phyloP scores from a whole-genome alignment of 2,113 vertebrate genomes.

The Lamprologus tigripictilis region DNA sequence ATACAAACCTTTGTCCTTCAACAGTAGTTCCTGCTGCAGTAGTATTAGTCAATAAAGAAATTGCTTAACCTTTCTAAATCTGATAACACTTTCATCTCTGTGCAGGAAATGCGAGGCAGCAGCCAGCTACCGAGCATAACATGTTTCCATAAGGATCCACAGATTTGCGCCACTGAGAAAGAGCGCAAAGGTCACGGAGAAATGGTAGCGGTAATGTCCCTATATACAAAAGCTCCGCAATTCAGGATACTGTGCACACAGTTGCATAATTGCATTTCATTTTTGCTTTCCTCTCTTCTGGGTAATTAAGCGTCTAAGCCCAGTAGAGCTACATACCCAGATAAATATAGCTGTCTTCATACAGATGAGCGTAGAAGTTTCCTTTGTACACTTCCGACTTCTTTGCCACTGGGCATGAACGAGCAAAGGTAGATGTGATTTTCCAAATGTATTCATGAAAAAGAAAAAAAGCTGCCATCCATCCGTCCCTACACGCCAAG shows the following conservation, averaged over 20 bases:
- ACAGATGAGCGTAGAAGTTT: constrained; percentile 2
- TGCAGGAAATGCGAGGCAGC: not conserved
- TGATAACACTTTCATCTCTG: not conserved
- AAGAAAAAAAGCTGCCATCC: not conserved
- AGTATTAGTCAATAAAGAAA: not conserved
- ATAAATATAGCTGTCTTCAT: constrained; percentile 47
- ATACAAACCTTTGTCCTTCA: not conserved
- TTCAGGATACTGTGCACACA: not conserved
- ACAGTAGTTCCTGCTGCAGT: not conserved
- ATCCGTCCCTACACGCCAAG: constrained; percentile 4
- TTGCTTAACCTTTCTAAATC: not conserved
- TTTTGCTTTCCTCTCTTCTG: constrained; percentile 32
- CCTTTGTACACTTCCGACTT: constrained; percentile 6
- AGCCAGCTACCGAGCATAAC: not conserved
- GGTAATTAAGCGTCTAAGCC: constrained; percentile 51
- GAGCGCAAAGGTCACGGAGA: not conserved
- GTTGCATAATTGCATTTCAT: constrained; percentile 49
- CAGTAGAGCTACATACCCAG: constrained; percentile 21
- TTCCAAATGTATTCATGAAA: constrained; percentile 31
- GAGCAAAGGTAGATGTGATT: constrained; percentile 35
- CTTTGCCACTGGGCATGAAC: constrained; percentile 39
- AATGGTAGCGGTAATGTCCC: not conserved
- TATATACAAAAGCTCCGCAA: not conserved
- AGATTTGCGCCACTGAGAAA: not conserved
- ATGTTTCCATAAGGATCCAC: not conserved